These are phyloP conservation scores for Tetanocera ferruginea DNA, from an alignment of 2,888 invertebrate genomes.

Conservation along the genomic window DNA sequence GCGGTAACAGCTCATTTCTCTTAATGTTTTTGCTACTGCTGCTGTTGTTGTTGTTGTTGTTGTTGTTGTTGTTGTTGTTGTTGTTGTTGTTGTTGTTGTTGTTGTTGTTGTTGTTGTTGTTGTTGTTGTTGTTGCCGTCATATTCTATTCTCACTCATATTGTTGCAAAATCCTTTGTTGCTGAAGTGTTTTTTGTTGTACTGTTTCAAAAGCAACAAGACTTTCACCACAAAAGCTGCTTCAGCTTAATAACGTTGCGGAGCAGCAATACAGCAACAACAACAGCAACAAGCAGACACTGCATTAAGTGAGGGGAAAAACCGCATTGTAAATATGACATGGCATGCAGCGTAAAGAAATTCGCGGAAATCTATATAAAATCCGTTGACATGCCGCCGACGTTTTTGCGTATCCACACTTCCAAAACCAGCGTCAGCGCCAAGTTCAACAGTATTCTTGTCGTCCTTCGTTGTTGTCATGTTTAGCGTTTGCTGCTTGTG, in stretches of 20 bases:
- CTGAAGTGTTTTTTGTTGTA: not conserved
- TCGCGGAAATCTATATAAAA: slow-evolving; percentile 15
- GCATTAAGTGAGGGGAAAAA: not conserved
- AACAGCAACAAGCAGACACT: not conserved
- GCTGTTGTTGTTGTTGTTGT: not conserved
- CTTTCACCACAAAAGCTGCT: not conserved
- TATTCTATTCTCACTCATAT: no score
- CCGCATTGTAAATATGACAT: slow-evolving; percentile 18
- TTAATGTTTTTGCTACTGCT: not conserved
- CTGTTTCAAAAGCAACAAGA: not conserved
- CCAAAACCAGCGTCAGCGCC: not conserved
- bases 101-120: not conserved
- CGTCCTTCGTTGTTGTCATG: not conserved
- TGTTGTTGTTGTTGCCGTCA: not conserved
- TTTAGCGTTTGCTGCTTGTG: not conserved
- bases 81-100: not conserved
- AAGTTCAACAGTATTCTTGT: not conserved
- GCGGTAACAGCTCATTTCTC: not conserved
- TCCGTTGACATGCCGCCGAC: not conserved
- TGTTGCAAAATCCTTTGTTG: not conserved
- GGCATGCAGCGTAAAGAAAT: not conserved
- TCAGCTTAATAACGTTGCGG: not conserved
- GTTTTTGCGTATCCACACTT: not conserved
- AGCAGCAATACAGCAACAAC: not conserved
- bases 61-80: not conserved